Percentiles rank a stretch among this genome's conserved stretches.
phyloP scores from a whole-genome alignment of 2,888 invertebrate species.

The Tricholauxania praeusta region DNA sequence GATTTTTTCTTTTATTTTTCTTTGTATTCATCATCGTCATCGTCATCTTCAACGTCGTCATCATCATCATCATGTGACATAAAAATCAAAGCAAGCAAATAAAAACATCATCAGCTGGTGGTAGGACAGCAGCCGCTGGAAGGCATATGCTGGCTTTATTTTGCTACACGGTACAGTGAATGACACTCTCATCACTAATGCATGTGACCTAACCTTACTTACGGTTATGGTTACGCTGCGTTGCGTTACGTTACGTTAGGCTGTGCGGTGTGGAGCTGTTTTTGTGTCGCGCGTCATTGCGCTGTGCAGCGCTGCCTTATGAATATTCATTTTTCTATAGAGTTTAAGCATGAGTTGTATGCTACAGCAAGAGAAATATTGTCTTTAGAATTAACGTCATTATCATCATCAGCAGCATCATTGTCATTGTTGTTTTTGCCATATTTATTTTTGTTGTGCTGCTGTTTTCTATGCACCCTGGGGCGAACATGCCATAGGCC shows the following conservation, averaged over 20 bases:
- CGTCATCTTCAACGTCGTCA: too few species aligned
- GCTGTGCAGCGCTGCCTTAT: neutral
- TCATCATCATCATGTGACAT: too few species aligned
- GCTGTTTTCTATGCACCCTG: neutral
- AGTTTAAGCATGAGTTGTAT: neutral
- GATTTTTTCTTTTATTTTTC: too few species aligned
- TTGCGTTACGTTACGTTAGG: neutral
- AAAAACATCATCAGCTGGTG: too few species aligned
- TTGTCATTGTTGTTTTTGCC: neutral
- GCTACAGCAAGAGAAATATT: neutral
- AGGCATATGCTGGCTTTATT: too few species aligned
- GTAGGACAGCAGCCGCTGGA: too few species aligned
- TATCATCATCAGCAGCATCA: neutral
- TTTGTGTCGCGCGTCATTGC: neutral
- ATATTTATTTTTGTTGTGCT: neutral
- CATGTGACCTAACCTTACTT: constrained; percentile 23
- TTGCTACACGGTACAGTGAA: neutral
- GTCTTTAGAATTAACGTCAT: neutral
- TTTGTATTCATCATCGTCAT: too few species aligned
- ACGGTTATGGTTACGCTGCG: constrained; percentile 11
- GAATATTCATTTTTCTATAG: constrained; percentile 5
- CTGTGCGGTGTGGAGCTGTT: neutral
- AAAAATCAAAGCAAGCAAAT: too few species aligned
- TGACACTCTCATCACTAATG: constrained; percentile 10
- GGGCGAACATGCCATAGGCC: neutral